Conservation (phyloP, 2,797 vertebrate genomes). For the Phalanger gymnotis region DNA sequence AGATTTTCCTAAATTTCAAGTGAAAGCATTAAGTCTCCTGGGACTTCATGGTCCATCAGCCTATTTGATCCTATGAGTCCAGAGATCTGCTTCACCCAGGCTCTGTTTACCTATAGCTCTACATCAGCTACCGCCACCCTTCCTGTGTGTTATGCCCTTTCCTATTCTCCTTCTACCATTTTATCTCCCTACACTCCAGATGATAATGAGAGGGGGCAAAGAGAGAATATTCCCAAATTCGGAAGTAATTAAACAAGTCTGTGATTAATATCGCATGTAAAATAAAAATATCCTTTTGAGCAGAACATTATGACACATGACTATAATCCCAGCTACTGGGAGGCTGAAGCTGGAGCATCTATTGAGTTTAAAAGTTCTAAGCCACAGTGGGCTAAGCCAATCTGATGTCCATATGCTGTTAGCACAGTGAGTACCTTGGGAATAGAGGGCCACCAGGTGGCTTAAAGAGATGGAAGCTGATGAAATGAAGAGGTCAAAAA, state of each 20-base stretch:
- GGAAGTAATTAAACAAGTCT: neutral
- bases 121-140: neutral
- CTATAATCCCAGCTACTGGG: neutral
- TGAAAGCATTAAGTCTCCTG: neutral
- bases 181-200: neutral
- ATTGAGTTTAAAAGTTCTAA: neutral
- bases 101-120: neutral
- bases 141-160: neutral
- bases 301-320: neutral
- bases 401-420: neutral
- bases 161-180: neutral
- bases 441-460: neutral
- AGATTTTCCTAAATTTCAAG: neutral
- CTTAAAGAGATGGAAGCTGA: neutral
- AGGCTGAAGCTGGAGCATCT: neutral
- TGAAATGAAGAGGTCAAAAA: neutral
- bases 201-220: neutral
- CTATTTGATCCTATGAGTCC: neutral
- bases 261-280: neutral
- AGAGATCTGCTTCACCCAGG: neutral
- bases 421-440: neutral
- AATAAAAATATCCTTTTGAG: neutral
- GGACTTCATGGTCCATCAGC: neutral
- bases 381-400: neutral
- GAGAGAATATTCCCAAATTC: neutral